Conservation (phyloP, 1,140 invertebrate species). For the Brachionus asplanchnoidis region DNA sequence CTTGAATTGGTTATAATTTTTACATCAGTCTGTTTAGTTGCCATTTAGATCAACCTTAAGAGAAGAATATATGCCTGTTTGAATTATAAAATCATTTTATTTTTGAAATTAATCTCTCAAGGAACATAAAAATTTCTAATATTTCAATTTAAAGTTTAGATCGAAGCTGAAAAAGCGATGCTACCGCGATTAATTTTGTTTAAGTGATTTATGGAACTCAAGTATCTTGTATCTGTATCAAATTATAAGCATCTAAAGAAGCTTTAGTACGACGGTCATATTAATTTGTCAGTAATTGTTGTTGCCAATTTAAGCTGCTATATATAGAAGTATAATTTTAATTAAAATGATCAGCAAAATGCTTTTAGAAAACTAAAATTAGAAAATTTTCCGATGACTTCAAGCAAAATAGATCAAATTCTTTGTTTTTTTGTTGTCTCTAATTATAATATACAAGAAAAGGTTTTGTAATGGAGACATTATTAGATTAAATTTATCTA, state of each 20-base stretch:
- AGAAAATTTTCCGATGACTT: not conserved
- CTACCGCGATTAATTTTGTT: not conserved
- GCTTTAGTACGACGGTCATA: not conserved
- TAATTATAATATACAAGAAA: not conserved
- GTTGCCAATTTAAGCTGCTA: not conserved
- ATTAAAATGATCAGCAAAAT: not conserved
- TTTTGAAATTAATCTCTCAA: not conserved
- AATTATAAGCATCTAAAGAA: not conserved
- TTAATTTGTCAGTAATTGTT: not conserved
- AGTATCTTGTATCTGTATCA: not conserved
- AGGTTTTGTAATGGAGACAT: not conserved
- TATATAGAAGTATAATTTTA: not conserved
- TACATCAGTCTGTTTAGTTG: no score
- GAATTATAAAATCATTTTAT: not conserved
- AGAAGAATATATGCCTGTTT: not conserved
- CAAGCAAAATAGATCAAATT: not conserved
- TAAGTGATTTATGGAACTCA: not conserved
- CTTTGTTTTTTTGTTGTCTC: not conserved
- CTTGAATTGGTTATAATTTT: not conserved
- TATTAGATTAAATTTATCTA: constrained; percentile 17
- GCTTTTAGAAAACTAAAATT: not conserved
- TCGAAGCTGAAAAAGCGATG: not conserved
- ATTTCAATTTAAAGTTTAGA: not conserved
- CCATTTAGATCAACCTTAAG: not conserved
- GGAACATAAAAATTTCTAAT: not conserved